Evolutionary conservation across 2,888 invertebrate genomes (phyloP), one percentile per base, ranked within the genome.

Genomic region (Calameuta idolon): DNA sequence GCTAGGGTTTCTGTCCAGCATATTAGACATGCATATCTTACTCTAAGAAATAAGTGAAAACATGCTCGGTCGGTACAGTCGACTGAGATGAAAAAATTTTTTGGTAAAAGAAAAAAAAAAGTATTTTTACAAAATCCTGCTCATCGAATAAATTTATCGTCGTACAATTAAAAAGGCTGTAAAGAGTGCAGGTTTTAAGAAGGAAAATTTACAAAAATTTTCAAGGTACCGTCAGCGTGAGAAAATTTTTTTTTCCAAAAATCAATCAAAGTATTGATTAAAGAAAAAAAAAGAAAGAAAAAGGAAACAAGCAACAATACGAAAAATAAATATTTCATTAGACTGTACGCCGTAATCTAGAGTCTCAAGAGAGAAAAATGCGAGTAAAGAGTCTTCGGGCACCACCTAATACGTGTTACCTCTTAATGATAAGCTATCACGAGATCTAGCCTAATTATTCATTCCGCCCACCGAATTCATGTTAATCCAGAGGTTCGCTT

Each of bases 1-100:
- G 90, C 90, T 83, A 89, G 83, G 80, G 80, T 84, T 84, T 86
- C 80, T 85, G 84, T 87, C 85, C 85, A 83, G 81, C 82, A 84
- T 85, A 88, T 87, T 86, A 84, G 86, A 83, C 86, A 84, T 83
- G 83, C 85, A 83, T 83, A 83, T 82, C 83, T 79, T 75, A 79
- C 73, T 79, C 77, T 78, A 34, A 37, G 74, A 74, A 74, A n/a
- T 74, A 74, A 71, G 71, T 71, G 71, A 71, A 71, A 71, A 71
- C 23, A 34, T 71, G 30, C 71, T 31, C 23, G 0, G 30, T 71
- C 71, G 55, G 55, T 55, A 55, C 55, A 55, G 55, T 55, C 55
- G 55, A 55, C 55, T 55, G 55, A 2, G 5, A 55, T 55, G 1
- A 55, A 23, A 35, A 35, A 35, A 35, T 3, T 35, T 40, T 40